A percentile compares a stretch with the other conserved stretches of the same genome.
These are phyloP conservation scores for Melikaiella ostensackeni DNA, from an alignment of 2,888 invertebrate species.

Conservation along the genomic window DNA sequence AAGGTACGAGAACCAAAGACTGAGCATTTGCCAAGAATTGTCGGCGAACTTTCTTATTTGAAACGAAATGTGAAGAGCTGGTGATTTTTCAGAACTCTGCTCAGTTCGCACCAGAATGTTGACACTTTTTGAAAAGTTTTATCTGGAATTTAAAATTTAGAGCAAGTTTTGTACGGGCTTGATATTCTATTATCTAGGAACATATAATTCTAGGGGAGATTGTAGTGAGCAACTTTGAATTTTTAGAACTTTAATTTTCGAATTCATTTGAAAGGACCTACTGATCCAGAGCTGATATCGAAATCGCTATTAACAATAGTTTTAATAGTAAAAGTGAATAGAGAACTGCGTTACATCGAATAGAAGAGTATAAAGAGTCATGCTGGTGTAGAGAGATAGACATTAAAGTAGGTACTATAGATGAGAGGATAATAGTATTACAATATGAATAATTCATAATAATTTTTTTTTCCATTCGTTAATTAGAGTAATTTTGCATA, in stretches of 20 bases:
- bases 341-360: constrained; percentile 74
- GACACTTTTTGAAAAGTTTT: neutral
- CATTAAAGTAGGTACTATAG: constrained; percentile 74
- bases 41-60: too few relatives aligned
- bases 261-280: neutral
- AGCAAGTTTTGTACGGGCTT: neutral
- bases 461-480: constrained; percentile 65
- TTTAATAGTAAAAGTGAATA: constrained; percentile 72
- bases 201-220: neutral
- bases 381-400: constrained; percentile 74
- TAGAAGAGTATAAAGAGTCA: constrained; percentile 75
- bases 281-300: constrained; percentile 68
- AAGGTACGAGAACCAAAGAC: too few relatives aligned
- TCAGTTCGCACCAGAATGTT: constrained; percentile 8
- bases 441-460: constrained; percentile 73
- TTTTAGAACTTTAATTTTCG: neutral
- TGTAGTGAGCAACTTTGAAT: neutral
- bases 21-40: too few relatives aligned
- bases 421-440: constrained; percentile 74
- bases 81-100: neutral
- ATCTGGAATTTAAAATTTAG: neutral
- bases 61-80: too few relatives aligned
- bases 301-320: constrained; percentile 70
- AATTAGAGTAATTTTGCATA: constrained; percentile 72
- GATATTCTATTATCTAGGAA: neutral